phyloP scores from a whole-genome alignment of 2,797 vertebrate genomes.

The Syncerus caffer region DNA sequence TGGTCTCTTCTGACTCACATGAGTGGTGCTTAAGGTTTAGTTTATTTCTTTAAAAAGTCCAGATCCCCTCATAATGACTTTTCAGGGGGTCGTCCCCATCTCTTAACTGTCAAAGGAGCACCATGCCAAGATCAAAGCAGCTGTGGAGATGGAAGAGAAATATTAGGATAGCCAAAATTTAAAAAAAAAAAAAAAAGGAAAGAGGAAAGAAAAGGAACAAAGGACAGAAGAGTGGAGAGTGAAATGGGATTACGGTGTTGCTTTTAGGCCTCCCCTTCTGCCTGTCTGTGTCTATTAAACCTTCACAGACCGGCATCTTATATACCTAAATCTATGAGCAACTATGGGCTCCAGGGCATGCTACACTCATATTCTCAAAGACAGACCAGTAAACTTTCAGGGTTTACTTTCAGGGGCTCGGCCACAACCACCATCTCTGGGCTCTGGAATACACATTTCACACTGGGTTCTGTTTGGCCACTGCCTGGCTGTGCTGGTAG shows the following conservation, averaged over 20 bases:
- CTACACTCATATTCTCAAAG: neutral
- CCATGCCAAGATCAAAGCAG: constrained; percentile 70
- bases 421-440: constrained; percentile 15
- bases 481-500: constrained; percentile 66
- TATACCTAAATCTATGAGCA: neutral
- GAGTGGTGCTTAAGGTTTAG: constrained; percentile 30
- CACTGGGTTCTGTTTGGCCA: constrained; percentile 76
- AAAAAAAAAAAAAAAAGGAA: constrained; percentile 69
- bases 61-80: constrained; percentile 32
- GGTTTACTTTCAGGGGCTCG: neutral
- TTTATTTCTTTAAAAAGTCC: constrained; percentile 62
- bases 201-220: neutral
- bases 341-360: neutral
- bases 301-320: neutral
- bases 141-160: constrained; percentile 75
- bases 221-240: neutral
- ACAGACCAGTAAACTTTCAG: neutral
- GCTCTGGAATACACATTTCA: constrained; percentile 53
- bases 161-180: constrained; percentile 65
- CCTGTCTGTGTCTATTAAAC: neutral
- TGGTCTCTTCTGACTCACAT: neutral
- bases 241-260: neutral
- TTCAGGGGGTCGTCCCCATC: neutral
- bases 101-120: constrained; percentile 55
- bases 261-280: neutral